phyloP scores from a whole-genome alignment of 2,113 vertebrate species.

The Lonchura striata region DNA sequence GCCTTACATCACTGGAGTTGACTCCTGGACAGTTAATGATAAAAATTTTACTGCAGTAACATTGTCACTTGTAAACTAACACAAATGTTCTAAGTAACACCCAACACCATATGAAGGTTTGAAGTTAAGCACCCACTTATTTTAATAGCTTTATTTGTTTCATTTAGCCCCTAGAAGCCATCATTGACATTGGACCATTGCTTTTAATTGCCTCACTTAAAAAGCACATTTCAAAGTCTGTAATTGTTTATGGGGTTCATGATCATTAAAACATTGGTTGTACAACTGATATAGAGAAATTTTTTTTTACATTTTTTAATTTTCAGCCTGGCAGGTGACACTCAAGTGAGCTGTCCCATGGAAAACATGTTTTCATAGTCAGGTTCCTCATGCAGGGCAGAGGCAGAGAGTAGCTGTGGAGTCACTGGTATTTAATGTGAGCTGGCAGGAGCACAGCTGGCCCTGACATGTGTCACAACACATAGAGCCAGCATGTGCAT shows the following conservation, averaged over 20 bases:
- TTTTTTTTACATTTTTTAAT: constrained; percentile 3
- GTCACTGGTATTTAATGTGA: background rate
- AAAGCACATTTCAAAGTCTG: constrained; percentile 40
- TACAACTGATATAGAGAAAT: background rate
- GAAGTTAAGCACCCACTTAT: constrained; percentile 52
- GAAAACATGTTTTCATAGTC: background rate
- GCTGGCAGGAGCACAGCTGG: background rate
- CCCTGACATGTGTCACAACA: background rate
- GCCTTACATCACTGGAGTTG: background rate
- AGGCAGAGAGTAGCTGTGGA: background rate
- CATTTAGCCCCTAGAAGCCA: background rate
- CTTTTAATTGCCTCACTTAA: constrained; percentile 58
- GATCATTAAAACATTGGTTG: background rate
- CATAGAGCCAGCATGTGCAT: background rate
- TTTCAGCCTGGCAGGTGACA: background rate
- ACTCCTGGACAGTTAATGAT: constrained; percentile 43
- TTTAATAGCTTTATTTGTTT: constrained; percentile 68
- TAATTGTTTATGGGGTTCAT: background rate
- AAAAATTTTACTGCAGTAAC: constrained; percentile 31
- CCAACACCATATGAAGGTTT: constrained; percentile 21
- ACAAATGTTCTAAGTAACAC: constrained; percentile 20
- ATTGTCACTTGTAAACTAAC: background rate
- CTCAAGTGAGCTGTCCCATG: background rate
- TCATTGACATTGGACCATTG: constrained; percentile 15
- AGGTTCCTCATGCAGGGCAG: background rate